Evolutionary conservation across 2,888 invertebrate species (phyloP).

Genomic region (Platycnemis pennipes): DNA sequence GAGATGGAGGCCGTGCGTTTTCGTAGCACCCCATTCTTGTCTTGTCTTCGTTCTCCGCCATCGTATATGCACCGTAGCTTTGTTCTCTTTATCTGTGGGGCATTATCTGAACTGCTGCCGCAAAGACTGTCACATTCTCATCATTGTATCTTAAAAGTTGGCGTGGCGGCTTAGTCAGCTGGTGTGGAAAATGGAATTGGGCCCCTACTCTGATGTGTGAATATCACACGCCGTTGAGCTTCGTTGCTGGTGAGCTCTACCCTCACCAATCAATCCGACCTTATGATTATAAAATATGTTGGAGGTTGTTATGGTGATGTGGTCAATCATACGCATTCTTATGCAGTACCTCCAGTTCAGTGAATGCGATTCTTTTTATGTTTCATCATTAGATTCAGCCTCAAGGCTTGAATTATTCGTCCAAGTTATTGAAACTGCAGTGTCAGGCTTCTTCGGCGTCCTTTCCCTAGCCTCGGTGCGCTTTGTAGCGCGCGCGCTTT

Average conservation of each 20-base stretch:
- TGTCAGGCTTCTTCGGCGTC: neutral
- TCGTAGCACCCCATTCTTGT: neutral
- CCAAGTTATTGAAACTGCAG: neutral
- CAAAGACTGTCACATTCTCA: no score
- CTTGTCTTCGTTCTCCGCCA: neutral
- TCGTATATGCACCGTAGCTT: neutral
- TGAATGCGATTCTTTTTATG: neutral
- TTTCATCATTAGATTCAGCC: neutral
- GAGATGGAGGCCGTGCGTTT: neutral
- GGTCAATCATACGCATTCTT: neutral
- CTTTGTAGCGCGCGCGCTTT: neutral
- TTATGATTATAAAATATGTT: no score
- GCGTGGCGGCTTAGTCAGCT: no score
- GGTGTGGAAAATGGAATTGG: no score
- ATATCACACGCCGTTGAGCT: no score
- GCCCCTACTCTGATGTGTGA: no score
- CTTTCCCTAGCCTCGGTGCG: neutral
- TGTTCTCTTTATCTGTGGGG: no score
- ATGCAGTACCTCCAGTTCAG: neutral
- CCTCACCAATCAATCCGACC: no score
- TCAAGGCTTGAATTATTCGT: neutral
- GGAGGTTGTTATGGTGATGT: no score
- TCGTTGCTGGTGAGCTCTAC: no score
- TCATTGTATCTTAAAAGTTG: no score
- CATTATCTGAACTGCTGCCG: no score